Evolutionary conservation across 2,797 vertebrate genomes (phyloP).

Genomic region (Halcyon badia): DNA sequence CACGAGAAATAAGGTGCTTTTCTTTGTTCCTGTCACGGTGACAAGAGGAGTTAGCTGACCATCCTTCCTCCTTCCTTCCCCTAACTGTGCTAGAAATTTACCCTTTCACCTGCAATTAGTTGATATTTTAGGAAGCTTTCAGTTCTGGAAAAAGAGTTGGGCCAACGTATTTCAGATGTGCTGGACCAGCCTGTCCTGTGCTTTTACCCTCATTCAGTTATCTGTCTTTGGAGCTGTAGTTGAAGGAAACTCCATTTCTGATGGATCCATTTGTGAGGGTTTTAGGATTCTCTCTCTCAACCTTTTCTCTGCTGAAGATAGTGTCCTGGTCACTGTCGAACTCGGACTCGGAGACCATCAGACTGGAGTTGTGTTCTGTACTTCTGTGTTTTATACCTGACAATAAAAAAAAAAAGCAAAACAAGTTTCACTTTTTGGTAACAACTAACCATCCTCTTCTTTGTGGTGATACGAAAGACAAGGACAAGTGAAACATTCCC

Average conservation of each 20-base stretch:
- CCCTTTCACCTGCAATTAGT: background rate
- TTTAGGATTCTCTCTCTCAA: slow-evolving; percentile 79
- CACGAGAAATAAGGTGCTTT: background rate
- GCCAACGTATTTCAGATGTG: background rate
- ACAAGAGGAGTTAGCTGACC: background rate
- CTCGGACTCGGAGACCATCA: slow-evolving; percentile 96
- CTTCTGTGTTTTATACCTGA: slow-evolving; percentile 93
- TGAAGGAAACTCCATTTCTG: slow-evolving; percentile 84
- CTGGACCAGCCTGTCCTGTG: background rate
- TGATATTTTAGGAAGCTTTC: slow-evolving; percentile 18
- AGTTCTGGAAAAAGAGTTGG: background rate
- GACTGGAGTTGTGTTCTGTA: slow-evolving; percentile 93
- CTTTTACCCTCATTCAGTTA: slow-evolving; percentile 53
- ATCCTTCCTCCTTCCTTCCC: background rate
- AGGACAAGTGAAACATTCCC: background rate
- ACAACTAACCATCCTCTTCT: background rate
- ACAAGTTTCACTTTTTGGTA: background rate
- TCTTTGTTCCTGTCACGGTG: background rate
- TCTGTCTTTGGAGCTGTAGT: slow-evolving; percentile 81
- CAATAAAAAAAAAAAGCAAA: slow-evolving; percentile 3
- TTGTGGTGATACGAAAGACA: background rate
- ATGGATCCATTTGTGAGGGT: slow-evolving; percentile 77
- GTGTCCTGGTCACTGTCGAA: slow-evolving; percentile 93
- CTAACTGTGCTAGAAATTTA: background rate
- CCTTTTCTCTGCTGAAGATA: slow-evolving; percentile 86